Evolutionary conservation across 2,113 vertebrate genomes (phyloP).

Genomic region (Pangasianodon hypophthalmus): DNA sequence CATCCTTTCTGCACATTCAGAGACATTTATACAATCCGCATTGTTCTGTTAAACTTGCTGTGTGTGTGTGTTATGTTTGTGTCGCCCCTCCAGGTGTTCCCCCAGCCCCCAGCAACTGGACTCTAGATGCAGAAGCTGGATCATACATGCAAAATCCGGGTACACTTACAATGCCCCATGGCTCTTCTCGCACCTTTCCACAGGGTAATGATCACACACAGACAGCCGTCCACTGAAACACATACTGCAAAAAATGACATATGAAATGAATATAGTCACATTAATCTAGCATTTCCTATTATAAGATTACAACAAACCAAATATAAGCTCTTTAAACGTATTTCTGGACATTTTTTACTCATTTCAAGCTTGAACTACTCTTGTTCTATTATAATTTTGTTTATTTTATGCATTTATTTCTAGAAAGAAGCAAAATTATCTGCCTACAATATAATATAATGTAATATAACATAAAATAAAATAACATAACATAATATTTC

Average conservation of each 20-base stretch:
- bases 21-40: neutral
- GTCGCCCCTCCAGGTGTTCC: conserved; percentile 70
- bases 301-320: neutral
- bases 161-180: conserved; percentile 84
- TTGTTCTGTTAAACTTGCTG: neutral
- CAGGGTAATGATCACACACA: conserved; percentile 74
- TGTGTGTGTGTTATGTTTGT: conserved; percentile 57
- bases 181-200: conserved; percentile 85
- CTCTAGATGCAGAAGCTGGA: conserved; percentile 92
- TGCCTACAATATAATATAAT: neutral
- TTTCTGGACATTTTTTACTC: neutral
- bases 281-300: neutral
- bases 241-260: neutral
- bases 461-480: neutral
- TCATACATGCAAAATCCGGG: conserved; percentile 87
- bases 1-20: neutral
- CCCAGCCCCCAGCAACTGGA: conserved; percentile 92
- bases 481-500: neutral
- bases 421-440: neutral
- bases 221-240: neutral
- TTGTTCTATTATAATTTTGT: neutral
- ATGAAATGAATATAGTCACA: neutral
- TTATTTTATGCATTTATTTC: neutral
- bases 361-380: neutral
- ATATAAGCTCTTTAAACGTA: neutral